Evolutionary conservation across 2,113 vertebrate genomes (phyloP), one percentile per base, ranked within the genome.

Genomic region (Canis aureus): DNA sequence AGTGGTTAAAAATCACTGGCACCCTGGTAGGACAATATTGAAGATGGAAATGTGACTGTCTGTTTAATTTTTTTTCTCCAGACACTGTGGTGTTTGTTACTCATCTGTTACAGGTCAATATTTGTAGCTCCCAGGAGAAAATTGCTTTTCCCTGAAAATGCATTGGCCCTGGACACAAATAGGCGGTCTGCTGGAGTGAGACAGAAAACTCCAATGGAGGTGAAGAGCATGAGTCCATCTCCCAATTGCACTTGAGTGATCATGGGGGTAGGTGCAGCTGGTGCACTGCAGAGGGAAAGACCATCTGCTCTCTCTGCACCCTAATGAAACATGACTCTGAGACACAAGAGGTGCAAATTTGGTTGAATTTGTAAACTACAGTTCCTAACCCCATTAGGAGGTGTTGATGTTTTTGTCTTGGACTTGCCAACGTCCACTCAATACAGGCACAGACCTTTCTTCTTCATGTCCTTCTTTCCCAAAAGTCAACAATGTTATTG

Each of bases 81-180:
- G 66, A 86, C 3, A 25, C 19, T 3, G 19, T 59, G 12, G 8
- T 83, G 5, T 11, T 67, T 89, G 17, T 89, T 51, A 22, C 27
- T 35, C 23, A 7, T 32, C 80, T 89, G 43, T 88, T 62, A 62
- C 32, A 49, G 3, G 71, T 87, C 51, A 67, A 4, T 57, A 2
- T 79, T 53, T 78, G 8, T 89, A 71, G 43, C 73, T 86, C 22
- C 90, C 49, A 55, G 60, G 59, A 97, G 59, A 78, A 86, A 95
- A 66, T 6, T 92, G 79, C 49, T 83, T 94, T 29, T 96, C 35
- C 15, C 78, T 78, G 79, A 66, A 71, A 97, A 78, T 8, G 19
- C 15, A 10, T 0, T 59, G 32, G 43, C 22, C 25, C 67, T 91
- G 38, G 23, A 67, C 25, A 38, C 27, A 66, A 71, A 53, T 15